phyloP scores from a whole-genome alignment of 1,140 invertebrate species.

The Plutomurus gul region DNA sequence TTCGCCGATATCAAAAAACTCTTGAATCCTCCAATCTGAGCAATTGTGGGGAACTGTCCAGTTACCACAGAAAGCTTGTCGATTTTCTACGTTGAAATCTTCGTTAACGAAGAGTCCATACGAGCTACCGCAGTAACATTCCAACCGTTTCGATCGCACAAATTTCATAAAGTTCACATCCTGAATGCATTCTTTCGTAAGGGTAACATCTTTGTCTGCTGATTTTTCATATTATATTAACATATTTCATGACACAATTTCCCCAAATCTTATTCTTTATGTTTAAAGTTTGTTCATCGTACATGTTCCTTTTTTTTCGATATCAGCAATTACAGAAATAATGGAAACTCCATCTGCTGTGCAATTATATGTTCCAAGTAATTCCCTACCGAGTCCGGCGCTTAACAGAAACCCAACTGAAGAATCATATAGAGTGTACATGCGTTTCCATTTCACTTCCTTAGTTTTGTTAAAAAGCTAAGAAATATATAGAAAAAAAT shows the following conservation, averaged over 20 bases:
- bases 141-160: conserved; percentile 17
- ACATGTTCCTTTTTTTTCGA: neutral
- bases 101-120: conserved; percentile 34
- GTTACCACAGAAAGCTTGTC: neutral
- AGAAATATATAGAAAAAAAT: neutral
- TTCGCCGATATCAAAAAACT: conserved; percentile 19
- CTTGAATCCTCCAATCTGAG: conserved; percentile 33
- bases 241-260: neutral
- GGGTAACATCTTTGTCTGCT: neutral
- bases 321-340: neutral
- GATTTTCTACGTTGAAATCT: conserved; percentile 1
- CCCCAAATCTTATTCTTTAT: neutral
- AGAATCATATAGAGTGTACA: neutral
- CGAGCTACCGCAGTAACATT: conserved; percentile 28
- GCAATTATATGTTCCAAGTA: neutral
- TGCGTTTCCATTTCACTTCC: neutral
- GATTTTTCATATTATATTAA: neutral
- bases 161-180: neutral
- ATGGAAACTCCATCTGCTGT: neutral
- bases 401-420: neutral
- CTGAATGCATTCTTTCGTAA: neutral
- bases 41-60: neutral
- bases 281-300: neutral
- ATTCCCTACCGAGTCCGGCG: neutral
- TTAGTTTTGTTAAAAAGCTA: neutral